Evolutionary conservation across 2,113 vertebrate species (phyloP), one percentile per base, ranked within the genome.

Genomic region (Tragelaphus buxtoni): DNA sequence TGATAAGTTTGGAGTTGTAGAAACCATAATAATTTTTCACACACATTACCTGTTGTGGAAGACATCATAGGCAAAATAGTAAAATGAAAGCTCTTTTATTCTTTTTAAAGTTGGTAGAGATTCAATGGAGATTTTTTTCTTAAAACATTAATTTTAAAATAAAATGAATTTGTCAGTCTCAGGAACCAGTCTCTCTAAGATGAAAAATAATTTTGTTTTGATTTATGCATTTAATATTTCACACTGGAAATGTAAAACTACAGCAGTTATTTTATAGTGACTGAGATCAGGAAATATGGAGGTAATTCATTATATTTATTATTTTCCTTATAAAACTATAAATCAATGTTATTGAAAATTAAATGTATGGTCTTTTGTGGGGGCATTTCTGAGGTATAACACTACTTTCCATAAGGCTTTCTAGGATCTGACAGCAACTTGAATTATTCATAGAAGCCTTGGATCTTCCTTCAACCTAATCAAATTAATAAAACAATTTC

Each of bases 211-310:
- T 98, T 98, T 99, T 99, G 98, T 98, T 98, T 98, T 99, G 99
- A 99, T 99, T 99, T 99, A 99, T 99, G 98, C 98, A 99, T 99
- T 99, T 99, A 99, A 99, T 99, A 99, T 99, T 99, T 99, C 99
- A 99, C 99, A 99, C 98, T 98, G 98, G 98, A 99, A 99, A 99
- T 98, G 98, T 99, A 98, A 98, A 99, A 99, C 98, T 99, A 98
- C 92, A 98, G 98, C 97, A 98, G 98, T 98, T 98, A 98, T 96
- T 98, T 99, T 98, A 98, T 99, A 99, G 99, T 98, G 99, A 99
- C 98, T 98, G 97, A 98, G 98, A 98, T 98, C 98, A 99, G 98
- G 99, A 99, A 99, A 99, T 99, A 99, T 98, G 96, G 98, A 97
- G 97, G 97, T 98, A 99, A 99, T 99, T 99, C 99, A 99, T 99